Evolutionary conservation across 92 coral and sea anemone genomes (phyloP).

Genomic region (Desmophyllum pertusum): DNA sequence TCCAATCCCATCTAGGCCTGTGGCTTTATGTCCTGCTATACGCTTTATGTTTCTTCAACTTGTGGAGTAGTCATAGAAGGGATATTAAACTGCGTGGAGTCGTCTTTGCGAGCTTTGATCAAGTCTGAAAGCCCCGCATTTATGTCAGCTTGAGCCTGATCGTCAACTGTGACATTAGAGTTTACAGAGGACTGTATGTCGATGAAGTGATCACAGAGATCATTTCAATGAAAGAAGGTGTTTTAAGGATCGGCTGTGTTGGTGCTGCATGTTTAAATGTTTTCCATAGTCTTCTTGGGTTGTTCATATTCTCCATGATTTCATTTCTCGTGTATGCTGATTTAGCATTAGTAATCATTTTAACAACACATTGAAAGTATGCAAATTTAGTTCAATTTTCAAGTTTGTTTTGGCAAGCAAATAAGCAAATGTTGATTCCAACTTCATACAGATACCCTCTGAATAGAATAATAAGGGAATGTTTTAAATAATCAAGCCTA

Average conservation of each 20-base stretch:
- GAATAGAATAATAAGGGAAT: too few species aligned
- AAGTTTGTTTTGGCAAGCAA: too few species aligned
- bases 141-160: not conserved
- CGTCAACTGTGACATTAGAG: not conserved
- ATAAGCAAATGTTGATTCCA: too few species aligned
- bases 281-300: not conserved
- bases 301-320: not conserved
- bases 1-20: conserved; percentile 50
- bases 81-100: not conserved
- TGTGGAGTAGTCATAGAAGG: conserved; percentile 32
- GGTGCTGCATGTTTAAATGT: not conserved
- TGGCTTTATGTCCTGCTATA: conserved; percentile 40
- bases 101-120: not conserved
- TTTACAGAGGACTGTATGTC: not conserved
- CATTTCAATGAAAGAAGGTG: not conserved
- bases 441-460: too few species aligned
- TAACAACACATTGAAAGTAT: too few species aligned
- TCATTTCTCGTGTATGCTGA: not conserved
- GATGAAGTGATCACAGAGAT: not conserved
- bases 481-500: too few species aligned
- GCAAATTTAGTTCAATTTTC: too few species aligned
- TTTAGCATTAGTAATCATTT: not conserved
- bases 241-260: not conserved
- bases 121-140: not conserved
- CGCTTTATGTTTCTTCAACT: conserved; percentile 34